These are phyloP conservation scores for Apeltes quadracus DNA, from an alignment of 2,113 vertebrate genomes.

Conservation along the genomic window DNA sequence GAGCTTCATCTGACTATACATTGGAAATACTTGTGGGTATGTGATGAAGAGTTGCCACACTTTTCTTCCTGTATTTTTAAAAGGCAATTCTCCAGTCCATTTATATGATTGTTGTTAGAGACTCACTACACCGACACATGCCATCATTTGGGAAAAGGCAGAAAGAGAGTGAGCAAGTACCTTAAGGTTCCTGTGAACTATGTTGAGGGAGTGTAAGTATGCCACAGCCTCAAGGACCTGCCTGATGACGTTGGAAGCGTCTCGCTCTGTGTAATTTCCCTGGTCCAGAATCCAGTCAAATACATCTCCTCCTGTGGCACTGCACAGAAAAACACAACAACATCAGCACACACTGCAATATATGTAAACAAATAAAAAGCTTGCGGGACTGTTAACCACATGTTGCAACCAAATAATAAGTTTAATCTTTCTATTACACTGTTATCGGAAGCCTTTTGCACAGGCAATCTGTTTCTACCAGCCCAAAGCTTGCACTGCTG, in stretches of 20 bases:
- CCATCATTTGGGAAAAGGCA: not conserved
- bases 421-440: slow-evolving; percentile 8
- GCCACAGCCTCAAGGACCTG: slow-evolving; percentile 84
- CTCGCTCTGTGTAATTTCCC: slow-evolving; percentile 87
- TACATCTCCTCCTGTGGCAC: slow-evolving; percentile 86
- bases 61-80: not conserved
- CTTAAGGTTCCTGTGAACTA: slow-evolving; percentile 88
- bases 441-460: slow-evolving; percentile 28
- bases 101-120: not conserved
- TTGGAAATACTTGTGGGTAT: slow-evolving; percentile 28
- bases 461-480: slow-evolving; percentile 36
- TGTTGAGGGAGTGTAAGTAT: slow-evolving; percentile 86
- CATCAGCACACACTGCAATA: not conserved
- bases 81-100: not conserved
- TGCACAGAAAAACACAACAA: slow-evolving; percentile 46
- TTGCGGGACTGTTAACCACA: slow-evolving; percentile 18
- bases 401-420: slow-evolving; percentile 29
- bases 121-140: not conserved
- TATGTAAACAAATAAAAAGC: slow-evolving; percentile 9
- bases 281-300: slow-evolving; percentile 89
- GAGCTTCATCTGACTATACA: slow-evolving; percentile 43
- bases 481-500: slow-evolving; percentile 35
- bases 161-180: slow-evolving; percentile 54
- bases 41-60: slow-evolving; percentile 1
- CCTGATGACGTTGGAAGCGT: slow-evolving; percentile 84